These are phyloP conservation scores for Hyposmocoma kahamanoa DNA, from an alignment of 1,140 invertebrate species.

Conservation along the genomic window DNA sequence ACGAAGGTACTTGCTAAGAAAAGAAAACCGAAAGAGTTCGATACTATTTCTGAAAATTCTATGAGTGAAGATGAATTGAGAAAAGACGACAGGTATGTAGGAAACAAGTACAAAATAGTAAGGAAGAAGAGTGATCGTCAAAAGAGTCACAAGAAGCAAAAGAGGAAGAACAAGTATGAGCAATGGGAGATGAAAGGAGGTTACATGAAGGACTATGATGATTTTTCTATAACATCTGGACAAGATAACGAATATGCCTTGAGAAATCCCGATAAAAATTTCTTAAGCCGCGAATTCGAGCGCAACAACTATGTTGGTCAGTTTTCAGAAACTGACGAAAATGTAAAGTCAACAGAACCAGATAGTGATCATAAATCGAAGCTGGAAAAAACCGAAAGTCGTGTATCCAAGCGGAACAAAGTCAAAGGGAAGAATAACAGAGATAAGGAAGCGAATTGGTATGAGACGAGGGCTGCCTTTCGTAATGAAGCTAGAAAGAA, in stretches of 20 bases:
- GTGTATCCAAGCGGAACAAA: background rate
- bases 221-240: slow-evolving; percentile 30
- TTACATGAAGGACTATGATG: slow-evolving; percentile 50
- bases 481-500: slow-evolving; percentile 46
- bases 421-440: slow-evolving; percentile 14
- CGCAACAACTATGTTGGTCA: slow-evolving; percentile 16
- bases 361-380: too few species aligned
- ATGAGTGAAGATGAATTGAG: slow-evolving; percentile 44
- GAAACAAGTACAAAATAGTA: slow-evolving; percentile 37
- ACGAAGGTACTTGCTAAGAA: slow-evolving; percentile 24
- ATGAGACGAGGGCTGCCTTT: slow-evolving; percentile 40
- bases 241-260: slow-evolving; percentile 26
- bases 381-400: background rate
- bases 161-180: slow-evolving; percentile 53
- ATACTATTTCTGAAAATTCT: slow-evolving; percentile 15
- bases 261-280: slow-evolving; percentile 16
- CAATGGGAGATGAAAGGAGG: slow-evolving; percentile 61
- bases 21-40: slow-evolving; percentile 24
- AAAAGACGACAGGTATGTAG: slow-evolving; percentile 52
- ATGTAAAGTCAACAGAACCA: background rate
- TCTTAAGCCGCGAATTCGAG: slow-evolving; percentile 18
- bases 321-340: slow-evolving; percentile 10
- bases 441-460: slow-evolving; percentile 38
- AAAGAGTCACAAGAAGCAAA: slow-evolving; percentile 51
- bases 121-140: slow-evolving; percentile 45